Evolutionary conservation across 2,888 invertebrate species (phyloP).

Genomic region (Acleris literana): DNA sequence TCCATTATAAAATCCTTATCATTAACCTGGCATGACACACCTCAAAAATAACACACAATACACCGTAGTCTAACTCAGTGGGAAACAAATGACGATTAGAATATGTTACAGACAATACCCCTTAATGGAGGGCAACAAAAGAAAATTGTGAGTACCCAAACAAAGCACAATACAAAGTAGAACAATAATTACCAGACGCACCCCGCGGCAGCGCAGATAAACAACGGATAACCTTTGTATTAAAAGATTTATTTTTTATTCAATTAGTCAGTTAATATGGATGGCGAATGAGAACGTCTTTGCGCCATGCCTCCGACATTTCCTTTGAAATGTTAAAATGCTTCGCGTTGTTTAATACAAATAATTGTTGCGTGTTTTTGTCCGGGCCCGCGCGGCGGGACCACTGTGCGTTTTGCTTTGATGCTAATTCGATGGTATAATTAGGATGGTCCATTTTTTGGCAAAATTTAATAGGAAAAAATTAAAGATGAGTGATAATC

Average conservation of each 20-base stretch:
- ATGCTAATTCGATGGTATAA: no score
- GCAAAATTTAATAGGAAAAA: no score
- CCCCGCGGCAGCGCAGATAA: constrained; percentile 60
- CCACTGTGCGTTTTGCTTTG: constrained; percentile 37
- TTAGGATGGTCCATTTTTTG: no score
- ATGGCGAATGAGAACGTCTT: constrained; percentile 52
- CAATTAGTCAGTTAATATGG: constrained; percentile 65
- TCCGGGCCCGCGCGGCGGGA: constrained; percentile 37
- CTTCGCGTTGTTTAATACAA: constrained; percentile 42
- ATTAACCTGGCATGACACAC: no score
- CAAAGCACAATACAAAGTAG: constrained; percentile 68
- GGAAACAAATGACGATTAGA: constrained; percentile 57
- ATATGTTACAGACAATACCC: constrained; percentile 63
- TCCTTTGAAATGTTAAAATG: constrained; percentile 61
- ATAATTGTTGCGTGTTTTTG: constrained; percentile 40
- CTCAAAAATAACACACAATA: constrained; percentile 5
- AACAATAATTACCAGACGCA: constrained; percentile 69
- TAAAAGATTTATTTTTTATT: constrained; percentile 62
- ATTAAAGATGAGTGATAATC: neutral
- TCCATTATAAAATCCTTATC: no score
- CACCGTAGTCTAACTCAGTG: constrained; percentile 31
- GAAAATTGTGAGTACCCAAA: constrained; percentile 56
- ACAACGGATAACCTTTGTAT: constrained; percentile 57
- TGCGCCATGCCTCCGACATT: constrained; percentile 54
- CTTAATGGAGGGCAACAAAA: constrained; percentile 62